Evolutionary conservation across 2,888 invertebrate species (phyloP).

Genomic region (Boloria euphrosyne): DNA sequence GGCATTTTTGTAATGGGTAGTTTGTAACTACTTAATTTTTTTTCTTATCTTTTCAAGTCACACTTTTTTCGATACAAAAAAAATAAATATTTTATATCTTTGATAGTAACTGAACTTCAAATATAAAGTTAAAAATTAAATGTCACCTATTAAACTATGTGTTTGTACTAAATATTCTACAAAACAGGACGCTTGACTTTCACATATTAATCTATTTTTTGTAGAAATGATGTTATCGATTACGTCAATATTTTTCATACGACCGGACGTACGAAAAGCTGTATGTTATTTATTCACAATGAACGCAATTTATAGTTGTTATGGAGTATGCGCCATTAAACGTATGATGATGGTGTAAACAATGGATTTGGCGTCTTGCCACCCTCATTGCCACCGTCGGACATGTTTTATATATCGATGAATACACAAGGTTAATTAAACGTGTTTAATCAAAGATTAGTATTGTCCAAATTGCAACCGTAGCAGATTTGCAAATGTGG

Average conservation of each 20-base stretch:
- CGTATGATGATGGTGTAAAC: constrained; percentile 55
- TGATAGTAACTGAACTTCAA: too few relatives aligned
- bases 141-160: not conserved
- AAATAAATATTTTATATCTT: too few relatives aligned
- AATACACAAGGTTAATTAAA: constrained; percentile 32
- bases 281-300: constrained; percentile 39
- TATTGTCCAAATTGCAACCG: constrained; percentile 9
- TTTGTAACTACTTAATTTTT: not conserved
- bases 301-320: constrained; percentile 52
- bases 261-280: constrained; percentile 37
- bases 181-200: not conserved
- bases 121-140: too few relatives aligned
- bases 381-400: constrained; percentile 48
- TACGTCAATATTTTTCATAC: constrained; percentile 41
- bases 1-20: not conserved
- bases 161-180: not conserved
- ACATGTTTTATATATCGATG: constrained; percentile 30
- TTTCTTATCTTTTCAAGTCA: not conserved
- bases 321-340: constrained; percentile 47
- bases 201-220: not conserved
- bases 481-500: constrained; percentile 14
- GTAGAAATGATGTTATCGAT: constrained; percentile 24
- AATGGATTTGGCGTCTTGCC: constrained; percentile 63
- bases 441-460: constrained; percentile 24
- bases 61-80: not conserved